phyloP scores from a whole-genome alignment of 2,797 vertebrate genomes.

The Prunella strophiata region DNA sequence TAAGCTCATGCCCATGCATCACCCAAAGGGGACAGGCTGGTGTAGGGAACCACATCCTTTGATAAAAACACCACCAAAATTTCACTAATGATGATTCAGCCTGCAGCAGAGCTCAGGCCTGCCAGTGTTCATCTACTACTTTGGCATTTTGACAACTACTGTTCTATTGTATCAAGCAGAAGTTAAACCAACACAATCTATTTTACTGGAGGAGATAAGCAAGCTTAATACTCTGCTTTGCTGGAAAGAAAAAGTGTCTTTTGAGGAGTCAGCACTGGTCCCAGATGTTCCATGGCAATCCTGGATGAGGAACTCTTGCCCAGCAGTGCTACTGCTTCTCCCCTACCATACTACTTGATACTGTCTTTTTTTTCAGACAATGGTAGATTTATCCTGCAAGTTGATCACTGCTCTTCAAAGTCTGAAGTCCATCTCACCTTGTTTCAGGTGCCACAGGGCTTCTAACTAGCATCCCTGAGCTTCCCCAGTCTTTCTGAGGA shows the following conservation, averaged over 20 bases:
- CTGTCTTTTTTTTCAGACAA: neutral
- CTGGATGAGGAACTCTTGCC: neutral
- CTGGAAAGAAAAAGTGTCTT: neutral
- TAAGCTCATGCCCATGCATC: rapidly evolving
- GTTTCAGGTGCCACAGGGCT: neutral
- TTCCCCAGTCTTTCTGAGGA: neutral
- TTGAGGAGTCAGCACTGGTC: neutral
- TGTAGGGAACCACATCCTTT: neutral
- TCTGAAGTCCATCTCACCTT: neutral
- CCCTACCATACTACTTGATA: neutral
- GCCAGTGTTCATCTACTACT: neutral
- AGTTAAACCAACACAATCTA: neutral
- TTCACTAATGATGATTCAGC: neutral
- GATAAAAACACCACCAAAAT: neutral
- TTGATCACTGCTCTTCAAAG: neutral
- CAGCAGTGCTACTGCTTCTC: neutral
- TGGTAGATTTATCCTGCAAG: neutral
- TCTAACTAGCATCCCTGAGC: neutral
- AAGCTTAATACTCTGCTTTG: neutral
- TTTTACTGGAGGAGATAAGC: neutral
- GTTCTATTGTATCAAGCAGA: neutral
- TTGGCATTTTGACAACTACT: neutral
- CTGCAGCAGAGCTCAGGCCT: neutral
- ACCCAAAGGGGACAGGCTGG: neutral
- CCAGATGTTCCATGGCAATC: neutral